These are phyloP conservation scores for Coelinius sp. DNA, from an alignment of 2,888 invertebrate species.

Conservation along the genomic window DNA sequence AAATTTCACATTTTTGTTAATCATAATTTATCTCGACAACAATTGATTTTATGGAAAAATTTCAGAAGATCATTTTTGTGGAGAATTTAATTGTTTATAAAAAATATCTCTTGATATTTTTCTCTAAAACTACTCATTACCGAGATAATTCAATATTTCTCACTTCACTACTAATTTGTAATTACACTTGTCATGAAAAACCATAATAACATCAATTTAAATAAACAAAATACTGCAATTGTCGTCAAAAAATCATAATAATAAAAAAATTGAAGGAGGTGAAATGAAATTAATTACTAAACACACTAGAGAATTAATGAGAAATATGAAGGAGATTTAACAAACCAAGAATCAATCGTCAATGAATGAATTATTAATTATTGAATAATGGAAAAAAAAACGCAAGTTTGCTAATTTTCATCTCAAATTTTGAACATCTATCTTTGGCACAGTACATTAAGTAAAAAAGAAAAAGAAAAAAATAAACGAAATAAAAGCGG, in stretches of 20 bases:
- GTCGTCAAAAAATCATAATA: neutral
- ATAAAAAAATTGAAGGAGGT: constrained; percentile 7
- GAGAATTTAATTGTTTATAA: too few relatives aligned
- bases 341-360: too few relatives aligned
- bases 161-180: neutral
- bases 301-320: neutral
- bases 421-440: constrained; percentile 63
- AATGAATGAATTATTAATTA: constrained; percentile 35
- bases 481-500: constrained; percentile 32
- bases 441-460: constrained; percentile 66
- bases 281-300: constrained; percentile 7
- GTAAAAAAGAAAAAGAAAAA: constrained; percentile 49
- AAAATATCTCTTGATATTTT: too few relatives aligned
- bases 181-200: neutral
- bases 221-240: constrained; percentile 11
- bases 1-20: neutral
- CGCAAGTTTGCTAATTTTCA: constrained; percentile 47
- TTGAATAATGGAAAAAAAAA: constrained; percentile 37
- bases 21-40: too few relatives aligned
- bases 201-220: neutral
- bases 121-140: neutral
- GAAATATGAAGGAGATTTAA: too few relatives aligned
- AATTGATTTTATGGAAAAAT: too few relatives aligned
- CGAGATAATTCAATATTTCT: neutral
- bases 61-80: too few relatives aligned